Conservation (phyloP, 2,888 invertebrate genomes). For the Girardia tigrina region DNA sequence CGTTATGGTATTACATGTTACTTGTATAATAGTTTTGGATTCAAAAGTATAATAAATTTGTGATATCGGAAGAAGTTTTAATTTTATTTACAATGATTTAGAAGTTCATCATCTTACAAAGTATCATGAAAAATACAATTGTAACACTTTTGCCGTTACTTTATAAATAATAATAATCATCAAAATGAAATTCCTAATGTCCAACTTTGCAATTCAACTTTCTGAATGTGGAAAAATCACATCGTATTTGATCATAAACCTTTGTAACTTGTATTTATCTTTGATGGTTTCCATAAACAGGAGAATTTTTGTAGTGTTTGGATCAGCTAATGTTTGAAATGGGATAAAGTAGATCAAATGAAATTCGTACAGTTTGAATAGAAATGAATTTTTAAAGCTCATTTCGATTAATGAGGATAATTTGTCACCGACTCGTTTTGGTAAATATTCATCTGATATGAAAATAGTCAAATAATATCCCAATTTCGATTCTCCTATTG, state of each 20-base stretch:
- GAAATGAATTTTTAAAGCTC: neutral
- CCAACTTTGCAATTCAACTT: too few relatives aligned
- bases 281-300: conserved; percentile 11
- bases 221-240: neutral
- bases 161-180: too few relatives aligned
- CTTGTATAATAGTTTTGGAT: too few relatives aligned
- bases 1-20: too few relatives aligned
- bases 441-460: neutral
- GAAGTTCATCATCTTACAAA: too few relatives aligned
- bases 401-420: neutral
- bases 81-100: too few relatives aligned
- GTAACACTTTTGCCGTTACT: too few relatives aligned
- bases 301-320: conserved; percentile 4
- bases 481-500: neutral
- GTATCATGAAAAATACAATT: too few relatives aligned
- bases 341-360: neutral
- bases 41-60: too few relatives aligned
- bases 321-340: conserved; percentile 6
- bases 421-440: neutral
- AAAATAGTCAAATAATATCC: conserved; percentile 3
- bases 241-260: conserved; percentile 1
- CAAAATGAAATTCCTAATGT: too few relatives aligned
- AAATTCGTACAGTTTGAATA: neutral
- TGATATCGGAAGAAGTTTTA: too few relatives aligned
- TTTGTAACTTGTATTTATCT: neutral